Evolutionary conservation across 2,888 invertebrate species (phyloP), one percentile per base, ranked within the genome.

Genomic region (Gryllus longicercus): DNA sequence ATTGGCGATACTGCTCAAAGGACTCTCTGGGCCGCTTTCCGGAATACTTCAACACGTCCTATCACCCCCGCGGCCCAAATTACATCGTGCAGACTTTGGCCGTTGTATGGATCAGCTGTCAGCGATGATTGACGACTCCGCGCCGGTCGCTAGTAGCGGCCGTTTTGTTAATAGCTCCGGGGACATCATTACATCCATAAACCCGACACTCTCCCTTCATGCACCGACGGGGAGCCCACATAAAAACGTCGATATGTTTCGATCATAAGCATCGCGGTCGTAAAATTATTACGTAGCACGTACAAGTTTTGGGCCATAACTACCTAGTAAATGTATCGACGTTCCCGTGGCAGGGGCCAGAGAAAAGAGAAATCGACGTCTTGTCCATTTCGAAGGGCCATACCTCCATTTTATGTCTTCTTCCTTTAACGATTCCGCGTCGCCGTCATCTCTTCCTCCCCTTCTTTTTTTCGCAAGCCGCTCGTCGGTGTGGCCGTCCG

Each of bases 121-220:
- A 63, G n/a, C 63, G n/a, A n/a, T 63, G 63, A 63, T 63, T 63
- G 63, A 63, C 63, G 63, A 63, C 63, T 63, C 63, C 63, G 63
- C 63, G 14, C 63, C 16, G 63, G 63, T 63, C 63, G 63, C 63
- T 63, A 38, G 38, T 38, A 38, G 38, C 38, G 38, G 38, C 38
- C 63, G 63, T 63, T 63, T 63, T 63, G 63, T 63, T 63, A 63
- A 63, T 16, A 63, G 63, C 63, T n/a, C 63, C 63, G n/a, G n/a
- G 63, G 63, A 63, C 63, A 63, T 63, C 63, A 63, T 63, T 63
- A 63, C 63, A 63, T 14, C 63, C 63, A 63, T 63, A 63, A 63
- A 63, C 63, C 63, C 63, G 63, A 63, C 16, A 63, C n/a, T 63
- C 63, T 63, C 63, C n/a, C n/a, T 14, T 63, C 14, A 14, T 63